Evolutionary conservation across 2,888 invertebrate genomes (phyloP).

Genomic region (Lasioglossum oenotherae): DNA sequence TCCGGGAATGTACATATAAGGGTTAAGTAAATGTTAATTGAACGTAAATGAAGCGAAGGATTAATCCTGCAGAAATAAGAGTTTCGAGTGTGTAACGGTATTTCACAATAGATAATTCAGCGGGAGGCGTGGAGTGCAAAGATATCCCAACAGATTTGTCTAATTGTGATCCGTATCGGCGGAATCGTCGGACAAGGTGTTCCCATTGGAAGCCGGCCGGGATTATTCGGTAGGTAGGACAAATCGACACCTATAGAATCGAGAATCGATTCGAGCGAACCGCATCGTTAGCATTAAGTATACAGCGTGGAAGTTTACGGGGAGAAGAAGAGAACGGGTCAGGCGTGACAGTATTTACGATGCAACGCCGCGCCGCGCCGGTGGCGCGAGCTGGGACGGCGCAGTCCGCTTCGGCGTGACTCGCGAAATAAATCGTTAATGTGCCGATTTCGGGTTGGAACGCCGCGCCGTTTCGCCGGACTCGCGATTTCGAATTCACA

Average conservation of each 20-base stretch:
- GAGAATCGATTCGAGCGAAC: conserved; percentile 58
- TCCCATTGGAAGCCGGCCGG: conserved; percentile 25
- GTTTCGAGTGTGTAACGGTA: background rate
- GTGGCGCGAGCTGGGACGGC: conserved; percentile 35
- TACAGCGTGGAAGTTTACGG: conserved; percentile 52
- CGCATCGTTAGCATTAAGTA: conserved; percentile 59
- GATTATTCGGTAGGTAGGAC: conserved; percentile 13
- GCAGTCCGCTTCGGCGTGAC: conserved; percentile 55
- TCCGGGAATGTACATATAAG: no score
- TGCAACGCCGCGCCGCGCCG: conserved; percentile 44
- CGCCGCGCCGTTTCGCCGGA: conserved; percentile 31
- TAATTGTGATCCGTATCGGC: background rate
- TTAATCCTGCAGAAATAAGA: background rate
- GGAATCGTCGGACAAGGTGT: conserved; percentile 1
- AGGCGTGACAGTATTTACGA: conserved; percentile 72
- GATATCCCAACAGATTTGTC: background rate
- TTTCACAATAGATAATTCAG: background rate
- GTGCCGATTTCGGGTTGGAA: conserved; percentile 68
- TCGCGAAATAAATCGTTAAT: conserved; percentile 75
- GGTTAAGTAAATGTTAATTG: no score
- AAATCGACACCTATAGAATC: conserved; percentile 47
- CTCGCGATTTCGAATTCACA: conserved; percentile 66
- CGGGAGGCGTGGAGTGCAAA: background rate
- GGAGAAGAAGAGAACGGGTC: conserved; percentile 68
- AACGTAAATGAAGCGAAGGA: background rate